A percentile compares a stretch with the other conserved stretches of the same genome.
These are phyloP conservation scores for Ormia ochracea DNA, from an alignment of 2,888 invertebrate genomes.

Conservation along the genomic window DNA sequence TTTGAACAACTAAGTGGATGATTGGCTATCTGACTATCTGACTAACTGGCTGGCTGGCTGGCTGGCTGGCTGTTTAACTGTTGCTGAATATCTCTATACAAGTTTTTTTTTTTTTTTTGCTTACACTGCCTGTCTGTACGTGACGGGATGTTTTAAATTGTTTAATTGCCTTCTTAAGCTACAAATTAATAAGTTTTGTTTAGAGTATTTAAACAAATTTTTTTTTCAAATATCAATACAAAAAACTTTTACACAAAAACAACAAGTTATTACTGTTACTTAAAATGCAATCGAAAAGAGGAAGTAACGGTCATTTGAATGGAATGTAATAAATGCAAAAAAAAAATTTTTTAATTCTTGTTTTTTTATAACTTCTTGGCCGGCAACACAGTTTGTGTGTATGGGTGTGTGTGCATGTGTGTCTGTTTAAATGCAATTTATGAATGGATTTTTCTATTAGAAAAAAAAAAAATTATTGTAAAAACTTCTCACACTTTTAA, in stretches of 20 bases:
- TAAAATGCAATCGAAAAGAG: conserved; percentile 59
- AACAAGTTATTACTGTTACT: conserved; percentile 58
- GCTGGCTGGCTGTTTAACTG: neutral
- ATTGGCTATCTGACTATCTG: neutral
- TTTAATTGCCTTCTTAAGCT: conserved; percentile 71
- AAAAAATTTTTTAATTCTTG: conserved; percentile 15
- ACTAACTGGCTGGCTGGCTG: neutral
- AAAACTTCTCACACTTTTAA: neutral
- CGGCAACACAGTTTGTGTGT: neutral
- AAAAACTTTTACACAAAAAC: conserved; percentile 33
- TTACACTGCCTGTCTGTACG: conserved; percentile 64
- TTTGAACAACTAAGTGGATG: neutral
- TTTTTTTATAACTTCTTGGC: conserved; percentile 21
- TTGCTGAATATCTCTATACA: conserved; percentile 12
- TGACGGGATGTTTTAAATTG: conserved; percentile 75
- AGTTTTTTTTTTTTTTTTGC: conserved; percentile 26
- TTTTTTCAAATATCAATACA: conserved; percentile 29
- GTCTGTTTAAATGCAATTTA: conserved; percentile 5
- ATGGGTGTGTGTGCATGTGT: too few species aligned
- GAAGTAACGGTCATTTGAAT: conserved; percentile 65
- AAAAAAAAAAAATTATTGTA: neutral
- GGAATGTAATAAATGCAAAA: conserved; percentile 50
- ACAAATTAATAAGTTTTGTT: conserved; percentile 69
- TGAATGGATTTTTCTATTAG: conserved; percentile 29
- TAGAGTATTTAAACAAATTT: conserved; percentile 19